A percentile compares a stretch with the other conserved stretches of the same genome.
phyloP scores from a whole-genome alignment of 2,888 invertebrate genomes.

The Eustalomyia histrio region DNA sequence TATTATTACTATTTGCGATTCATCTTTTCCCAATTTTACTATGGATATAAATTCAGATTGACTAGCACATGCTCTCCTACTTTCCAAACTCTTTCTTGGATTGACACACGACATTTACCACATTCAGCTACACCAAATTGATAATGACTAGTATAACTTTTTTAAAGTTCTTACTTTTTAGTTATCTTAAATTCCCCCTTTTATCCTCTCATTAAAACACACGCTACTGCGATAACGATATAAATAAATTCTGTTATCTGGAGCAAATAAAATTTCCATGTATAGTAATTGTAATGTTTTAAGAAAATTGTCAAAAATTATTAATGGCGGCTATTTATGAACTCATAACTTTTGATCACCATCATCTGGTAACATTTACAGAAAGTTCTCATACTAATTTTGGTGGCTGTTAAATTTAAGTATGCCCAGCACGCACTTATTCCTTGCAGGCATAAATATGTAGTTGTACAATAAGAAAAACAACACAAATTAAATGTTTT shows the following conservation, averaged over 20 bases:
- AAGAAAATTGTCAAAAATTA: constrained; percentile 75
- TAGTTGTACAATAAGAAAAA: neutral
- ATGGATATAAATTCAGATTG: no score
- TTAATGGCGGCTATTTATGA: constrained; percentile 70
- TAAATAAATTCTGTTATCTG: neutral
- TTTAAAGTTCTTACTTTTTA: no score
- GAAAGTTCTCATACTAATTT: constrained; percentile 15
- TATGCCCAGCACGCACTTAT: constrained; percentile 53
- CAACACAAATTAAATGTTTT: constrained; percentile 14
- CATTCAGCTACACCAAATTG: no score
- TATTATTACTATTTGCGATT: no score
- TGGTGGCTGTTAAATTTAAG: constrained; percentile 53
- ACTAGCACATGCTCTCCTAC: no score
- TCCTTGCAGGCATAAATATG: constrained; percentile 32
- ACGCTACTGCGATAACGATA: neutral
- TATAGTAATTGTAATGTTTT: constrained; percentile 64
- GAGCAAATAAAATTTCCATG: neutral
- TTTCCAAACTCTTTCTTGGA: no score
- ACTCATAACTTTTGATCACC: constrained; percentile 60
- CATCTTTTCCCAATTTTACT: no score
- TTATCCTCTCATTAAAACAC: no score
- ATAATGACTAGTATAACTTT: no score
- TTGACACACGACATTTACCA: no score
- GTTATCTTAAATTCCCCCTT: no score
- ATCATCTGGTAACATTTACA: constrained; percentile 58